A percentile compares a stretch with the other conserved stretches of the same genome.
Conservation (phyloP, 2,113 vertebrate species). For the Charadrius vociferus region DNA sequence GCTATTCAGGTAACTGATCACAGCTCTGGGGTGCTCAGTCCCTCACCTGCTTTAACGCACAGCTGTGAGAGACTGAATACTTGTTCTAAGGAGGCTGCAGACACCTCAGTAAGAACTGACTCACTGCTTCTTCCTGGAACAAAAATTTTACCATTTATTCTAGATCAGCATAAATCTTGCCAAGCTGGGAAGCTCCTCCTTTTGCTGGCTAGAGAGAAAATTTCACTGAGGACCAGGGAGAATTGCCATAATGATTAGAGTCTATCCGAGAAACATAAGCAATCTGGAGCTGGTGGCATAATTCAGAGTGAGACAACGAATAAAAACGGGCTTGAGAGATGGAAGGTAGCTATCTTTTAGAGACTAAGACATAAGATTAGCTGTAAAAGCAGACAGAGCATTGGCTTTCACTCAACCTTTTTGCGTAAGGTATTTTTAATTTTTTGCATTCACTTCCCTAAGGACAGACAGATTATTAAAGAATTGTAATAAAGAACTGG, state of each 20-base stretch:
- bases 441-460: not conserved
- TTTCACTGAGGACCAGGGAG: not conserved
- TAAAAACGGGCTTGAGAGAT: not conserved
- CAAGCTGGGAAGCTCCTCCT: not conserved
- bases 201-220: not conserved
- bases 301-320: not conserved
- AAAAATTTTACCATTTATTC: constrained; percentile 3
- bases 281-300: not conserved
- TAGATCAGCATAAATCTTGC: not conserved
- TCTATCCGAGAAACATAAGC: not conserved
- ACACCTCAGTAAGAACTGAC: not conserved
- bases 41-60: not conserved
- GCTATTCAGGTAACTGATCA: not conserved
- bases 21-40: not conserved
- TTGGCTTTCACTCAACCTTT: not conserved
- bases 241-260: not conserved
- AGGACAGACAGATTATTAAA: not conserved
- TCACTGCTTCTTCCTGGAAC: not conserved
- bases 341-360: not conserved
- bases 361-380: not conserved
- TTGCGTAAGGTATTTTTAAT: not conserved
- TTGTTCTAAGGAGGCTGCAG: not conserved
- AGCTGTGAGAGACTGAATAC: not conserved
- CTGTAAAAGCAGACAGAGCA: not conserved
- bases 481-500: not conserved